These are phyloP conservation scores for Germaria angustata DNA, from an alignment of 2,888 invertebrate genomes.

Conservation along the genomic window DNA sequence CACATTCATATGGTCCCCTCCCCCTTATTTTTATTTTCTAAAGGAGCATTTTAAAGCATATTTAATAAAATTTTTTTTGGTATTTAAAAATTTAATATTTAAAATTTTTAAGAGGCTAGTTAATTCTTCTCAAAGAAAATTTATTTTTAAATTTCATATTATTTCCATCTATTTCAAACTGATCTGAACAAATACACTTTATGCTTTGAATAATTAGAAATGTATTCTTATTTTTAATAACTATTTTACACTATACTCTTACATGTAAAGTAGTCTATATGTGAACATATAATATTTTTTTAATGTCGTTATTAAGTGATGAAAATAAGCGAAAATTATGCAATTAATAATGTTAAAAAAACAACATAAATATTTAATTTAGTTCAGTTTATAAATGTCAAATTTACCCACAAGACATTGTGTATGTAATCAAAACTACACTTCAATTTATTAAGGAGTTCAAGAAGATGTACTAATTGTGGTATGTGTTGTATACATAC, in stretches of 20 bases:
- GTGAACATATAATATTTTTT: conserved; percentile 8
- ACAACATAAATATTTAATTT: conserved; percentile 18
- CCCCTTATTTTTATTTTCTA: too few species aligned
- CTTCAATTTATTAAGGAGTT: not conserved
- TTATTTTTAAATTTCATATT: not conserved
- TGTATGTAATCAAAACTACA: not conserved
- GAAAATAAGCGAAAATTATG: conserved; percentile 6
- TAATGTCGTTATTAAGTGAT: conserved; percentile 26
- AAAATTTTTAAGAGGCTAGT: not conserved
- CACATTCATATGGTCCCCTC: too few species aligned
- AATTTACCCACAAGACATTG: not conserved
- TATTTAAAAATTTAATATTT: too few species aligned
- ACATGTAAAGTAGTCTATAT: conserved; percentile 33
- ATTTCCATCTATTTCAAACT: not conserved
- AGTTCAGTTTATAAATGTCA: not conserved
- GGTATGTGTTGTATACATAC: too few species aligned
- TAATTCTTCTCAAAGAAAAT: not conserved
- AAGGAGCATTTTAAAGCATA: too few species aligned
- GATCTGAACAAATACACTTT: conserved; percentile 38
- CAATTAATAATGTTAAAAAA: not conserved
- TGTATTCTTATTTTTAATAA: conserved; percentile 8
- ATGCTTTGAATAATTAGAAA: conserved; percentile 1
- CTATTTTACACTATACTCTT: not conserved
- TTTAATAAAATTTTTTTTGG: too few species aligned
- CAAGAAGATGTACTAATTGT: not conserved